Conservation (phyloP, 2,888 invertebrate genomes). For the Chamaedrilus cognettii region DNA sequence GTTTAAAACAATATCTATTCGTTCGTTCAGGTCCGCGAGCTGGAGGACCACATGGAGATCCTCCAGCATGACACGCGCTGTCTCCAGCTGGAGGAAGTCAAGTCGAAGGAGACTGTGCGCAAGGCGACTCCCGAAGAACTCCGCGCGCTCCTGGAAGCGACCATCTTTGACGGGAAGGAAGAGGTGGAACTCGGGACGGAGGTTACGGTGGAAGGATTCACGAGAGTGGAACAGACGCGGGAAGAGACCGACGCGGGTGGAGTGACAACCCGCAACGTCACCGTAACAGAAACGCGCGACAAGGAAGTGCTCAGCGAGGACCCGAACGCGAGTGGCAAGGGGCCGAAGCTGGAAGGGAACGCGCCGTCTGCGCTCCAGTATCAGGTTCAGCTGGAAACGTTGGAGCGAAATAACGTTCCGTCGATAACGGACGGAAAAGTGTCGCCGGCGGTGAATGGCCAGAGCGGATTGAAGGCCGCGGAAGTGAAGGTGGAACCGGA, state of each 20-base stretch:
- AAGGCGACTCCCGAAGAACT: not conserved
- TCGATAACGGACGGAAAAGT: not conserved
- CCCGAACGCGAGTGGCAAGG: not conserved
- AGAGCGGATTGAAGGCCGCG: too few relatives aligned
- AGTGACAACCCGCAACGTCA: not conserved
- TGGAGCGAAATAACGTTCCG: not conserved
- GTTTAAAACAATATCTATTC: too few relatives aligned
- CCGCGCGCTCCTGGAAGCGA: not conserved
- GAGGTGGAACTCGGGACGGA: not conserved
- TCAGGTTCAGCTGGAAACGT: not conserved
- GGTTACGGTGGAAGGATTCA: not conserved
- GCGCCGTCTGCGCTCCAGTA: not conserved
- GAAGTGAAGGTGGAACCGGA: not conserved
- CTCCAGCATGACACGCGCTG: not conserved
- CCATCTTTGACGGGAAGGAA: not conserved
- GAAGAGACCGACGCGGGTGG: not conserved
- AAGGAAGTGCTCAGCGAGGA: not conserved
- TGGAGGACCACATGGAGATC: not conserved
- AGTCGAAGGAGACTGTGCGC: not conserved
- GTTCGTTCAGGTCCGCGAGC: too few relatives aligned
- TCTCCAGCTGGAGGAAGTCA: not conserved
- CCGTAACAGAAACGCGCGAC: not conserved
- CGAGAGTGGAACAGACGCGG: not conserved
- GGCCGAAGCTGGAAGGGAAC: not conserved
- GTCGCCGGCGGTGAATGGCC: too few relatives aligned